A percentile compares a stretch with the other conserved stretches of the same genome.
Conservation (phyloP, 2,113 vertebrate species). For the Platycercus adscitus region DNA sequence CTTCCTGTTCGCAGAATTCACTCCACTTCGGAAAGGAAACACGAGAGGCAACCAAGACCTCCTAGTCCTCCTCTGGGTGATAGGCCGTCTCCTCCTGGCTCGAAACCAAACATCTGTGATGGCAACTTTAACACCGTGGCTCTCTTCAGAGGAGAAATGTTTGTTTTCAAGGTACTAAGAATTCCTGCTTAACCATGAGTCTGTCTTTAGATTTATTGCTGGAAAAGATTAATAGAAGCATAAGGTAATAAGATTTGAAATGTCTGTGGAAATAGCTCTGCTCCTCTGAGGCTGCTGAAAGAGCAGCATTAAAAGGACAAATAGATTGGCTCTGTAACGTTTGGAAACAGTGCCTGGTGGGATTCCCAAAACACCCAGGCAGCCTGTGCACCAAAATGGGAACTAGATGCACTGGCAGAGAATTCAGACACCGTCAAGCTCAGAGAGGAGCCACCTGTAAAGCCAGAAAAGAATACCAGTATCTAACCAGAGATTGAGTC, state of each 20-base stretch:
- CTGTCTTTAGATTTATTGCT: background rate
- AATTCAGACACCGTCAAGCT: background rate
- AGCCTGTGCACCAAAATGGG: background rate
- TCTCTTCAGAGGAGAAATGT: slow-evolving; percentile 97
- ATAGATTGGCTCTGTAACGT: background rate
- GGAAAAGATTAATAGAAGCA: background rate
- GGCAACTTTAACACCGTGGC: slow-evolving; percentile 98
- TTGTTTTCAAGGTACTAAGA: slow-evolving; percentile 94
- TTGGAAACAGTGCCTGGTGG: background rate
- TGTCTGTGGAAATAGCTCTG: background rate
- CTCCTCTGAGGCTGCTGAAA: background rate
- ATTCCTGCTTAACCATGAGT: background rate
- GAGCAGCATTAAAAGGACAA: background rate
- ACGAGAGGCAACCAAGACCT: slow-evolving; percentile 85
- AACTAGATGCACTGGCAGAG: background rate
- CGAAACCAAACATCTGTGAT: slow-evolving; percentile 97
- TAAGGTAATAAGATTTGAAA: background rate
- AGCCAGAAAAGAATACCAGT: background rate
- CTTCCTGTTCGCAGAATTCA: slow-evolving; percentile 89
- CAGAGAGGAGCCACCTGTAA: background rate
- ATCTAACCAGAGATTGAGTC: background rate
- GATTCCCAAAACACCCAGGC: background rate
- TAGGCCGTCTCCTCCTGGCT: slow-evolving; percentile 85
- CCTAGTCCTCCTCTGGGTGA: slow-evolving; percentile 86
- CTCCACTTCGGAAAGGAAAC: slow-evolving; percentile 89